These are phyloP conservation scores for Colostygia pectinataria DNA, from an alignment of 2,888 invertebrate genomes.

Conservation along the genomic window DNA sequence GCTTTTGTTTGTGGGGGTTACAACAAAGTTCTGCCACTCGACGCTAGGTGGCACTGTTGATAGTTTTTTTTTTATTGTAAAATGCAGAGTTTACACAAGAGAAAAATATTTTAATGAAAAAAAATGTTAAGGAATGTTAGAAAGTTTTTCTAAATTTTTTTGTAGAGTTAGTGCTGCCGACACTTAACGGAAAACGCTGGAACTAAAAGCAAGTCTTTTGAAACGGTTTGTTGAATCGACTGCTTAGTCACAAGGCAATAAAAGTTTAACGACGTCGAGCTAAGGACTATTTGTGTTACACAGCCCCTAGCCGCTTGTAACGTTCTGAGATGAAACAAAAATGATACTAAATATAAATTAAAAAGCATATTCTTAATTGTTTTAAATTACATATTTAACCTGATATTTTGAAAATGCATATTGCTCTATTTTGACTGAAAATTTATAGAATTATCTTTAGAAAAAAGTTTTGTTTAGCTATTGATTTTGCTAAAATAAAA, in stretches of 20 bases:
- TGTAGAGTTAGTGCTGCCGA: constrained; percentile 55
- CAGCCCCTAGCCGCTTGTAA: constrained; percentile 42
- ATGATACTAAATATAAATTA: too few relatives aligned
- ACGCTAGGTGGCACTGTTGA: constrained; percentile 67
- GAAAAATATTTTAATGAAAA: too few relatives aligned
- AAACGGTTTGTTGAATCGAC: constrained; percentile 22
- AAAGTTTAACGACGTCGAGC: constrained; percentile 49
- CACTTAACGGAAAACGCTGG: constrained; percentile 46
- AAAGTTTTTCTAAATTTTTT: too few relatives aligned
- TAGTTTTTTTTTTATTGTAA: not conserved
- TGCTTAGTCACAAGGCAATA: constrained; percentile 49
- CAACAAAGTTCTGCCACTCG: constrained; percentile 63
- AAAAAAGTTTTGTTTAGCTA: too few relatives aligned
- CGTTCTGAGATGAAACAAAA: constrained; percentile 33
- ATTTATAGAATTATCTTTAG: too few relatives aligned
- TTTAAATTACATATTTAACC: not conserved
- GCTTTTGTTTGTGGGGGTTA: constrained; percentile 32
- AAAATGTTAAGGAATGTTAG: too few relatives aligned
- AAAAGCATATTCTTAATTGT: too few relatives aligned
- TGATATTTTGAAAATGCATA: too few relatives aligned
- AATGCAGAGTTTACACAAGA: constrained; percentile 21
- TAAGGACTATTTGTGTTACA: constrained; percentile 52
- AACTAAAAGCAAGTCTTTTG: constrained; percentile 52
- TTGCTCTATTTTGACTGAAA: too few relatives aligned
- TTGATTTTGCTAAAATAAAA: too few relatives aligned